phyloP scores from a whole-genome alignment of 2,888 invertebrate species.

The Phlogophora meticulosa region DNA sequence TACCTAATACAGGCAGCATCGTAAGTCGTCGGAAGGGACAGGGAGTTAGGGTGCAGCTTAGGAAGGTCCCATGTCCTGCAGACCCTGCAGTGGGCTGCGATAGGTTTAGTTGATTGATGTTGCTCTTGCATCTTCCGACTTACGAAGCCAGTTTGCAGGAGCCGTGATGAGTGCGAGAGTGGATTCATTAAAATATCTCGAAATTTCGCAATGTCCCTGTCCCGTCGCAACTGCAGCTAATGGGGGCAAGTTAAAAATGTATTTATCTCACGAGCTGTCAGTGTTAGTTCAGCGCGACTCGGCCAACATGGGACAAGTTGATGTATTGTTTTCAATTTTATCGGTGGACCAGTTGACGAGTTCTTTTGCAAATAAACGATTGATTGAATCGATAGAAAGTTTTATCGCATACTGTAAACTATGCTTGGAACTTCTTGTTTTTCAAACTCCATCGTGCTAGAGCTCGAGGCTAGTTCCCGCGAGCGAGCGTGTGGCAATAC shows the following conservation, averaged over 20 bases:
- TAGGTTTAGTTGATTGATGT: too few relatives aligned
- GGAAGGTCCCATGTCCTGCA: too few relatives aligned
- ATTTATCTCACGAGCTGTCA: slow-evolving; percentile 4
- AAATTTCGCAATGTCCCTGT: not conserved
- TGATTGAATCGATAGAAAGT: not conserved
- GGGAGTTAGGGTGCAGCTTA: too few relatives aligned
- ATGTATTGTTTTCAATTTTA: not conserved
- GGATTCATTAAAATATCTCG: not conserved
- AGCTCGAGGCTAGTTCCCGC: not conserved
- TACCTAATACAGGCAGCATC: too few relatives aligned
- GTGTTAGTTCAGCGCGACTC: not conserved
- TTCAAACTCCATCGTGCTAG: too few relatives aligned
- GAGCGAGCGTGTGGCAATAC: not conserved
- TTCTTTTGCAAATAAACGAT: not conserved
- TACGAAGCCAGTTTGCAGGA: slow-evolving; percentile 11
- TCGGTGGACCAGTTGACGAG: not conserved
- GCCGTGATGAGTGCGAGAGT: not conserved
- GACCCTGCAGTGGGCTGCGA: too few relatives aligned
- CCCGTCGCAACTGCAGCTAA: slow-evolving; percentile 4
- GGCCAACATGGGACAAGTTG: slow-evolving; percentile 10
- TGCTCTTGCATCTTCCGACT: slow-evolving; percentile 2
- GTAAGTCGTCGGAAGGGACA: too few relatives aligned
- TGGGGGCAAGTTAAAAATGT: slow-evolving; percentile 28
- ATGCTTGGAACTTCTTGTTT: not conserved
- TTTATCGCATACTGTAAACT: too few relatives aligned